phyloP scores from a whole-genome alignment of 1,140 invertebrate species.

The Dufourea novaeangliae region DNA sequence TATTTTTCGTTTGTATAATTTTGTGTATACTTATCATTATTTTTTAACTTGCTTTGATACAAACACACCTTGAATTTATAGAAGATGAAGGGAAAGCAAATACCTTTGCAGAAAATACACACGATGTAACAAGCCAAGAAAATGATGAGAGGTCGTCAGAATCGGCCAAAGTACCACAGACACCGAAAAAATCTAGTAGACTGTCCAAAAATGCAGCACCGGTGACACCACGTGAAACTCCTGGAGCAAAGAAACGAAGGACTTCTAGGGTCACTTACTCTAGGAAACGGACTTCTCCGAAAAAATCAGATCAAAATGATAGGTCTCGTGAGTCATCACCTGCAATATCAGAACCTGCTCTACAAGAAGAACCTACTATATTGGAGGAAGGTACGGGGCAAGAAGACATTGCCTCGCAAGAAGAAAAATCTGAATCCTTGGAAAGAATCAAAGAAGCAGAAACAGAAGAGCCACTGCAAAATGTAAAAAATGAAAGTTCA shows the following conservation, averaged over 20 bases:
- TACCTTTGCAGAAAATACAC: slow-evolving; percentile 30
- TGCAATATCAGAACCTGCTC: slow-evolving; percentile 51
- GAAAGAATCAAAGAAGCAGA: slow-evolving; percentile 55
- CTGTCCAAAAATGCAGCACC: slow-evolving; percentile 69
- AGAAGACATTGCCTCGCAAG: slow-evolving; percentile 11
- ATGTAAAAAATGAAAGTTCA: not conserved
- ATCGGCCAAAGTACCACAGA: slow-evolving; percentile 67
- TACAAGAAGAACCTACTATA: slow-evolving; percentile 50
- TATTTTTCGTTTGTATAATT: not conserved
- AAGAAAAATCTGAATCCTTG: slow-evolving; percentile 27
- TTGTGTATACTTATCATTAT: too few relatives aligned
- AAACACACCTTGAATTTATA: too few relatives aligned
- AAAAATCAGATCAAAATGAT: slow-evolving; percentile 62
- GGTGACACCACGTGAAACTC: slow-evolving; percentile 67
- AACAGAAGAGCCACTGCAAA: slow-evolving; percentile 6
- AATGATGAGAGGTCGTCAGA: slow-evolving; percentile 52
- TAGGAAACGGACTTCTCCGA: slow-evolving; percentile 65
- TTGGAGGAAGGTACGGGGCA: slow-evolving; percentile 17
- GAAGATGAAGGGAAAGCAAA: slow-evolving; percentile 23
- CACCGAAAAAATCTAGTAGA: slow-evolving; percentile 73
- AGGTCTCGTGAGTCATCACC: slow-evolving; percentile 52
- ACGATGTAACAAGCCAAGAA: slow-evolving; percentile 50
- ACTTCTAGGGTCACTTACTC: slow-evolving; percentile 52
- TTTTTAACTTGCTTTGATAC: too few relatives aligned
- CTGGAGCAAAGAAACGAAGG: slow-evolving; percentile 61